Evolutionary conservation across 2,797 vertebrate species (phyloP), one percentile per base, ranked within the genome.

Genomic region (Sebastes cheni): DNA sequence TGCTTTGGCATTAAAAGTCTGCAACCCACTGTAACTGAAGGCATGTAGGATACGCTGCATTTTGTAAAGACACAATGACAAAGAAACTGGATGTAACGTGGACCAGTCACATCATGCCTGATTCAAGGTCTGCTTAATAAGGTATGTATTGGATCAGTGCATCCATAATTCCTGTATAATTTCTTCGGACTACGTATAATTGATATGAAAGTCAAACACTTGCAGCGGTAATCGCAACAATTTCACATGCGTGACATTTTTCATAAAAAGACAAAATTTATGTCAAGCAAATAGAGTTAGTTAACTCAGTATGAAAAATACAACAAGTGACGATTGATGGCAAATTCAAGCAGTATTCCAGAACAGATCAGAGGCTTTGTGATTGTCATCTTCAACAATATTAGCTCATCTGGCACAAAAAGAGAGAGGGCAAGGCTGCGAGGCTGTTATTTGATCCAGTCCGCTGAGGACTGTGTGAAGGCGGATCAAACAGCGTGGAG

Each of bases 361-460:
- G 20, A 5, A 27, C 58, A 46, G 67, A 81, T 84, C 69, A 72
- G 23, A 78, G 73, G 50, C 72, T 81, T 73, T n/a, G 12, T 55
- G 46, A 74, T 25, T 61, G 60, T 77, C 74, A 61, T 88, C 81
- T 67, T 82, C 46, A 59, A 36, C 64, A 52, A 36, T 54, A 71
- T 66, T 65, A 54, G 60, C 69, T 88, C 72, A 75, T 85, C 67
- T 75, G 76, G 36, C 59, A 75, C 75, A 76, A 75, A 81, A 69
- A 56, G 42, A 81, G 52, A 50, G 58, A 72, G 77, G 75, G 77
- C 69, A 50, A 69, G 64, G 77, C 80, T 81, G 42, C 2, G 3
- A 72, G 77, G 72, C 46, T 50, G 80, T 86, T 90, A 90, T 88
- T 86, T 88, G 86, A 93, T 91, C 86, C 76, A 58, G 72, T 78